Conservation (phyloP, 2,888 invertebrate genomes). For the Oligia latruncula region DNA sequence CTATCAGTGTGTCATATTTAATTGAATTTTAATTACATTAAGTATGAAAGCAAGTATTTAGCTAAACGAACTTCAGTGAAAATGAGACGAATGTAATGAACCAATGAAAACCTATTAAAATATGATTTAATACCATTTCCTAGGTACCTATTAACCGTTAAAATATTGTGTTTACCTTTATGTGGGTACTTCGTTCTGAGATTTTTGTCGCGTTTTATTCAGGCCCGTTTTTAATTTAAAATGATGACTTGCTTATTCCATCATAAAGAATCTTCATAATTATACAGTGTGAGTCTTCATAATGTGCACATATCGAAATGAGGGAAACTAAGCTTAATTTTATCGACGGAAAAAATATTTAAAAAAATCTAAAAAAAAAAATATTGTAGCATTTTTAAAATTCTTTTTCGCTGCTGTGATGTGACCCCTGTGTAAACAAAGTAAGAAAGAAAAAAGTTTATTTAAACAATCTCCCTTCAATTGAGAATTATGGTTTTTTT, state of each 20-base stretch:
- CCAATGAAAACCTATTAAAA: constrained; percentile 27
- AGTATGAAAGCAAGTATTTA: constrained; percentile 15
- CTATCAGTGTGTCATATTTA: neutral
- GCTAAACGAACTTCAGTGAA: constrained; percentile 3
- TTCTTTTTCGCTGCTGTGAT: too few relatives aligned
- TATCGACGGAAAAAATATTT: too few relatives aligned
- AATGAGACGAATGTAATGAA: constrained; percentile 19
- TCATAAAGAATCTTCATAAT: neutral
- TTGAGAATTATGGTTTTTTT: too few relatives aligned
- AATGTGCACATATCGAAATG: too few relatives aligned
- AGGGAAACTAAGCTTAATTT: too few relatives aligned
- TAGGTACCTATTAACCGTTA: constrained; percentile 3
- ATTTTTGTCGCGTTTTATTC: neutral
- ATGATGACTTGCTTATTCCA: neutral
- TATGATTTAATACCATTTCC: constrained; percentile 33
- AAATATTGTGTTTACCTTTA: constrained; percentile 42
- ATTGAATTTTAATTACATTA: constrained; percentile 24
- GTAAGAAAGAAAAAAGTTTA: too few relatives aligned
- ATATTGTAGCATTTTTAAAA: too few relatives aligned
- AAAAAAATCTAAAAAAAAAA: too few relatives aligned
- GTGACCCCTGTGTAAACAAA: too few relatives aligned
- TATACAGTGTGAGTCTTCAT: too few relatives aligned
- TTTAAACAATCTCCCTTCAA: too few relatives aligned
- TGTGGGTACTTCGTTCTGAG: constrained; percentile 15
- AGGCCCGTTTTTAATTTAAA: constrained; percentile 13